Base-by-base conservation (phyloP, 2,113 vertebrate genomes). In the Callopanchax toddi region DNA sequence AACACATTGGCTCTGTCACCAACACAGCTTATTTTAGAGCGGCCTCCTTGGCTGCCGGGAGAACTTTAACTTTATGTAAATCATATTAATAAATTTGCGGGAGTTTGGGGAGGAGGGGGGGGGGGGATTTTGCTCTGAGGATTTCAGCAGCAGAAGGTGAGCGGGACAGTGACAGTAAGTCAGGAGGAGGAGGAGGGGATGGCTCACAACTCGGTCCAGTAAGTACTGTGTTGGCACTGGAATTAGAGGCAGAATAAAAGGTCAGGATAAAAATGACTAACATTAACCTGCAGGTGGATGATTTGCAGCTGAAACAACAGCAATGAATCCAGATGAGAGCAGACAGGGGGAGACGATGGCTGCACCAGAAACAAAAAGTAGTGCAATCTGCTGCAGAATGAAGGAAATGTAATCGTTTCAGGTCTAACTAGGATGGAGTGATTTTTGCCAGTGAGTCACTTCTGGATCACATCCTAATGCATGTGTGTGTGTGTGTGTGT, bases 21-120 rank as follows among this genome's bases (percentile, higher is more conserved):
- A 7, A 54, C 81, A 68, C 65, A 76, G 86, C 89, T 92, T 93
- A 91, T 93, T 93, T 92, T 92, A 93, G 91, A 90, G 84, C 48
- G 52, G 68, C 89, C 89, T 86, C 79, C 80, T 86, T 82, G 85
- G 89, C 90, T 86, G 76, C 71, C 9, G 59, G 64, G 77, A 77
- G 78, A 73, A 86, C 74, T 83, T 87, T 86, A 86, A 82, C 90
- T 91, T 91, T 91, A 92, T 93, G 89, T 92, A 92, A 93, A 93
- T 93, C 86, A 86, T 91, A 91, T 90, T 91, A 93, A 93, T 93
- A 89, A 74, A 92, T 93, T 88, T 92, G 74, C 50, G 2, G 25
- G 56, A 21, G 62, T 68, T 74, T 61, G 63, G 15, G 21, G 60
- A 26, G 71, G 77, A 40, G 53, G 45, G 51, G 60, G 45, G 51